Base-by-base conservation (phyloP, 1,140 invertebrate genomes). In the Goniozus legneri region DNA sequence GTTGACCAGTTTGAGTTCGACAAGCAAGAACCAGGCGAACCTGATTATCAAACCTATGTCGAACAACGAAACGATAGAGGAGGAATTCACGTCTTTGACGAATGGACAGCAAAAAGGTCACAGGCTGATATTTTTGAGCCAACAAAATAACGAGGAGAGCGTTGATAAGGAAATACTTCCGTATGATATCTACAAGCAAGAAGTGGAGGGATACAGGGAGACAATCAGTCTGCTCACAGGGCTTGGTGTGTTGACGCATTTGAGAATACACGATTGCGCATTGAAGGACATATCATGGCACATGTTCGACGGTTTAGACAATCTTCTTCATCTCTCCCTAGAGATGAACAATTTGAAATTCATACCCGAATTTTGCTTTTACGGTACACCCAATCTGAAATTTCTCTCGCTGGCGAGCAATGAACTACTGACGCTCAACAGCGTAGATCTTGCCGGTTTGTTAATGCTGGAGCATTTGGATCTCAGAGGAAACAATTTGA, bases 341-440 rank as follows among this genome's bases (percentile, higher is more conserved):
- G 82, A 85, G 36, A 77, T 76, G 43, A 86, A 86, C 54, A 75
- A 78, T 32, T 75, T 87, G 7, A 74, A 77, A 54, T 81, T 82
- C 34, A 77, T 87, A 35, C 82, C 83, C 8, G 79, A 84, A 38
- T 86, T 86, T 63, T 80, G 83, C 13, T 84, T 87, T 51, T 84
- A 83, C 58, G 84, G 84, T 2, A 82, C 83, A 2, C 77, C 80
- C 12, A 81, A 82, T 54, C 60, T 87, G 13, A 81, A 74, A 65
- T 75, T 71, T 3, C 60, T 87, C 15, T 86, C 83, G 2, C 55
- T 87, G 36, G 79, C 84, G 0, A 69, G 78, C 34, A 88, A 88
- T 65, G 71, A 78, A 31, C 62, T 88, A 24, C 56, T 82, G 2
- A 80, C 81, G 40, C 65, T 87, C n/a, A 77, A 83, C 51, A 82